These are phyloP conservation scores for Sisyra terminalis DNA, from an alignment of 2,888 invertebrate species.

Conservation along the genomic window DNA sequence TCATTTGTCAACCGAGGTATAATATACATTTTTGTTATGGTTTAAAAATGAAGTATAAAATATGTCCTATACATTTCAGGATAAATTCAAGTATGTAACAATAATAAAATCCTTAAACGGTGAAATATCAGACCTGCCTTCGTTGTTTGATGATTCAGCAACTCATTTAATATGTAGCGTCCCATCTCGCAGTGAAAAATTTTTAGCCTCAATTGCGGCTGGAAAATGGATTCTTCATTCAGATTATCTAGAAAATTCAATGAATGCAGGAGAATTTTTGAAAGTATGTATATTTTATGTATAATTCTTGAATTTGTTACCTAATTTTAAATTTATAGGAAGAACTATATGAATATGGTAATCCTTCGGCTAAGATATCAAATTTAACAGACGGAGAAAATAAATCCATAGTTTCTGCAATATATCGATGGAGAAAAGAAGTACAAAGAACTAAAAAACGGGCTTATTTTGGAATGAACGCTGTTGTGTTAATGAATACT, in stretches of 20 bases:
- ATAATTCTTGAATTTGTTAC: background rate
- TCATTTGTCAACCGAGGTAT: background rate
- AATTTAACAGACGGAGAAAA: conserved; percentile 29
- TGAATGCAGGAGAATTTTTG: conserved; percentile 40
- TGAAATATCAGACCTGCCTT: conserved; percentile 33
- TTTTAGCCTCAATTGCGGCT: conserved; percentile 68
- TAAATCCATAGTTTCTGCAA: conserved; percentile 36
- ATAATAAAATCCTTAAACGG: conserved; percentile 47
- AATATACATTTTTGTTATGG: no score
- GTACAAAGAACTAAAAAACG: conserved; percentile 26
- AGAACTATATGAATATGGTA: conserved; percentile 74
- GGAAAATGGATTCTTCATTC: conserved; percentile 83
- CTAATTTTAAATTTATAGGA: conserved; percentile 38
- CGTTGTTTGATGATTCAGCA: conserved; percentile 38
- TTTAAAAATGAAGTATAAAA: no score
- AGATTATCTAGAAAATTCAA: conserved; percentile 54
- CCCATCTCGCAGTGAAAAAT: conserved; percentile 70
- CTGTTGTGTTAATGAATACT: conserved; percentile 36
- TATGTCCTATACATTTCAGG: conserved; percentile 21
- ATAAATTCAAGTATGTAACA: conserved; percentile 32
- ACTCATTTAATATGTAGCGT: conserved; percentile 64
- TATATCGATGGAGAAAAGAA: conserved; percentile 51
- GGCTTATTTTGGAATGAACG: conserved; percentile 29
- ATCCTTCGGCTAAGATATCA: conserved; percentile 34
- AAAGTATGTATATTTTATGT: conserved; percentile 32